A percentile compares a stretch with the other conserved stretches of the same genome.
phyloP scores from a whole-genome alignment of 37 sponge, comb jelly and placozoan species.

The Sycon ciliatum region DNA sequence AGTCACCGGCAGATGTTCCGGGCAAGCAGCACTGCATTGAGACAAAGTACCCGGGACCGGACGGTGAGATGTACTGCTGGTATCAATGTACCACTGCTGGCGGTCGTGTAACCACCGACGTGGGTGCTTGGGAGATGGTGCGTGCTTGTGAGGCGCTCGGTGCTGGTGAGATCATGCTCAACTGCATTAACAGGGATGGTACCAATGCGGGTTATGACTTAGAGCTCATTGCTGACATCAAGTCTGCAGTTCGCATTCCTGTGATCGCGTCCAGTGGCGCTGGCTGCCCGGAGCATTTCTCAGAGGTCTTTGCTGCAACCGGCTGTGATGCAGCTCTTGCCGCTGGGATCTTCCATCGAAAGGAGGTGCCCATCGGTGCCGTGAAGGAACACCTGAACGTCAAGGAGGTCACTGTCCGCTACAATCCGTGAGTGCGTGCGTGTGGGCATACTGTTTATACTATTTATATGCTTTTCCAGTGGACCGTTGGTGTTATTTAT shows the following conservation, averaged over 20 bases:
- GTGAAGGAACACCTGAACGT: not conserved
- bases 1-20: not conserved
- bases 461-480: too few species aligned
- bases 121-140: not conserved
- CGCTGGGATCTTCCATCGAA: constrained; percentile 2
- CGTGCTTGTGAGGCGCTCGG: not conserved
- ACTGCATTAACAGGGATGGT: constrained; percentile 12
- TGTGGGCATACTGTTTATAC: too few species aligned
- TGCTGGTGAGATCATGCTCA: constrained; percentile 24
- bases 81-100: not conserved
- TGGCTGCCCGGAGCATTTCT: not conserved
- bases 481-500: too few species aligned
- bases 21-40: not conserved
- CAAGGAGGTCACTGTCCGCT: not conserved
- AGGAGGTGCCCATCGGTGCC: not conserved
- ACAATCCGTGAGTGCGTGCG: too few species aligned
- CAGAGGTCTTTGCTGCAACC: not conserved
- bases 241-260: not conserved
- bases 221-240: constrained; percentile 10
- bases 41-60: not conserved
- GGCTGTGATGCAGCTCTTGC: constrained; percentile 1
- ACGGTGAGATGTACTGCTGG: constrained; percentile 10
- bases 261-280: constrained; percentile 14
- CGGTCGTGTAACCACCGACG: not conserved
- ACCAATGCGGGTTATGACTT: constrained; percentile 11